Conservation (phyloP, 64 coral and sea anemone species). For the Platygyra sinensis region DNA sequence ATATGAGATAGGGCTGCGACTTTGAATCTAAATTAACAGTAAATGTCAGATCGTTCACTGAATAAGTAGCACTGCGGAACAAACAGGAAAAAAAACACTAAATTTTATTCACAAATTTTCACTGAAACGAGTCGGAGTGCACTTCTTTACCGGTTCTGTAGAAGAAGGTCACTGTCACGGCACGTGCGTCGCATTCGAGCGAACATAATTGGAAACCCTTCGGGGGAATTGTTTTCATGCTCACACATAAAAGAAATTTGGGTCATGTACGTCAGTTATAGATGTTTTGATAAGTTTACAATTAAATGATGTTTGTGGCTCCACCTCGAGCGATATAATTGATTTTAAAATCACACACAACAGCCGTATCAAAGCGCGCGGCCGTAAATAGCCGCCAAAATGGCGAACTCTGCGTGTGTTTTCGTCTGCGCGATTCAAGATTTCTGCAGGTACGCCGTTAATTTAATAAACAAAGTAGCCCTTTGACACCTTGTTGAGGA, state of each 20-base stretch:
- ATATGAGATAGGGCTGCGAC: too few relatives aligned
- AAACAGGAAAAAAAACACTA: too few relatives aligned
- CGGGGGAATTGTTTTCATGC: slow-evolving; percentile 12
- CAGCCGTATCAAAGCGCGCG: background rate
- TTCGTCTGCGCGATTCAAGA: background rate
- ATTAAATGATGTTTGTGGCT: background rate
- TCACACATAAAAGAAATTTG: background rate
- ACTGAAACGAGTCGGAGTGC: too few relatives aligned
- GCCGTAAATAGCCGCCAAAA: background rate
- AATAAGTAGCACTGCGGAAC: too few relatives aligned
- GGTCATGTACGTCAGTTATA: slow-evolving; percentile 9
- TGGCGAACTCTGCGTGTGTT: background rate
- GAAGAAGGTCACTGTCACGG: background rate
- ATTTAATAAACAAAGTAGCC: slow-evolving; percentile 25
- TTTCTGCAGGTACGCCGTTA: background rate
- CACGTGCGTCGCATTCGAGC: background rate
- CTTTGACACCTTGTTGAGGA: slow-evolving; percentile 12
- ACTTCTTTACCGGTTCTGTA: too few relatives aligned
- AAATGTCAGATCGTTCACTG: too few relatives aligned
- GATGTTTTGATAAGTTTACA: background rate
- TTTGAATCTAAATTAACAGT: too few relatives aligned
- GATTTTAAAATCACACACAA: background rate
- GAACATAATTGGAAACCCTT: slow-evolving; percentile 3
- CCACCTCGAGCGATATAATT: background rate
- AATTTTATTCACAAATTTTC: too few relatives aligned